A percentile compares a stretch with the other conserved stretches of the same genome.
phyloP scores from a whole-genome alignment of 2,797 vertebrate genomes.

The Gallirallus australis region DNA sequence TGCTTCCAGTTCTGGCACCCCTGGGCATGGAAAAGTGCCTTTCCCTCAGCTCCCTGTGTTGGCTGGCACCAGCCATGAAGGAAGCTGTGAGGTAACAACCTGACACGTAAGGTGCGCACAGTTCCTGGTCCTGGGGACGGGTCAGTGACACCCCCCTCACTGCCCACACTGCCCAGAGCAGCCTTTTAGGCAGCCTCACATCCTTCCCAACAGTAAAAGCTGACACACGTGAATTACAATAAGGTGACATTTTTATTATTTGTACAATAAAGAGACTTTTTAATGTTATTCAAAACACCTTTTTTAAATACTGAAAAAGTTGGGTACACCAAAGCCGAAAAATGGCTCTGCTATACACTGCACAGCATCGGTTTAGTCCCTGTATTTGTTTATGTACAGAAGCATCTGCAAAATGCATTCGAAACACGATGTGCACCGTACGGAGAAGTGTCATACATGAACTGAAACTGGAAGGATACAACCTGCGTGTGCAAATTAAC shows the following conservation, averaged over 20 bases:
- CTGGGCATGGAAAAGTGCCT: neutral
- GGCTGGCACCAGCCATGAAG: no score
- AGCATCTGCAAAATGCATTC: slow-evolving; percentile 94
- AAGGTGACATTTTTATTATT: slow-evolving; percentile 84
- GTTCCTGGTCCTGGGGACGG: no score
- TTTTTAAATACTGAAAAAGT: slow-evolving; percentile 99
- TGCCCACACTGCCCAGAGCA: accelerated
- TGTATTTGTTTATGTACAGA: slow-evolving; percentile 92
- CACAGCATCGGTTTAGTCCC: slow-evolving; percentile 90
- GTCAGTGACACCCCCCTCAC: neutral
- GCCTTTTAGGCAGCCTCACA: accelerated
- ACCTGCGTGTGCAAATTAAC: slow-evolving; percentile 91
- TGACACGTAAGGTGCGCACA: no score
- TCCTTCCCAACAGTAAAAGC: slow-evolving; percentile 12
- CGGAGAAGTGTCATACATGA: slow-evolving; percentile 86
- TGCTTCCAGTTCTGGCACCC: neutral
- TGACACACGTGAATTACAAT: slow-evolving; percentile 71
- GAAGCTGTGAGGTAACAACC: neutral
- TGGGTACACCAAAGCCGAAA: slow-evolving; percentile 97
- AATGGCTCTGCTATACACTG: slow-evolving; percentile 95
- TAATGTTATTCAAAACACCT: slow-evolving; percentile 99
- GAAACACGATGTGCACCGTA: slow-evolving; percentile 89
- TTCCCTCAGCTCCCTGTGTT: no score
- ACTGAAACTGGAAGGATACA: slow-evolving; percentile 89
- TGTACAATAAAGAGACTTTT: slow-evolving; percentile 98